phyloP scores from a whole-genome alignment of 2,888 invertebrate species.

The Bhutanitis thaidina region DNA sequence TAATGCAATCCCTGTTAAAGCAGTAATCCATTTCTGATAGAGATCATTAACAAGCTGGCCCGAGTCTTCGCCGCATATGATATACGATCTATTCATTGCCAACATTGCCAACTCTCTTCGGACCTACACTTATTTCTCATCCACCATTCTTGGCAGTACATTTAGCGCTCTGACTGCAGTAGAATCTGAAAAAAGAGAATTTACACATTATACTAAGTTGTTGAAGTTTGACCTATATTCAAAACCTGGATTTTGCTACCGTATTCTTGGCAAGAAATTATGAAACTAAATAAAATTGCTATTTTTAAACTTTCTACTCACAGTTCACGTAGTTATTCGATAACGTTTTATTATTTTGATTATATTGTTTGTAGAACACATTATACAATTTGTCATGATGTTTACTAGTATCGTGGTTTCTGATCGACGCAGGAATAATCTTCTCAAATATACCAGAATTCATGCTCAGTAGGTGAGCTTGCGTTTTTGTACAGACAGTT shows the following conservation, averaged over 20 bases:
- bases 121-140: slow-evolving; percentile 38
- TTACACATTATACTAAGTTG: slow-evolving; percentile 25
- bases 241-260: slow-evolving; percentile 30
- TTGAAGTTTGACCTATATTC: slow-evolving; percentile 46
- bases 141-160: slow-evolving; percentile 46
- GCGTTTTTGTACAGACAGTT: too few relatives aligned
- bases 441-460: too few relatives aligned
- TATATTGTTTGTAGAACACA: too few relatives aligned
- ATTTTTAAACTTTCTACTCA: too few relatives aligned
- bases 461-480: too few relatives aligned
- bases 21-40: slow-evolving; percentile 28
- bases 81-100: slow-evolving; percentile 44
- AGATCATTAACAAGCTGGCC: slow-evolving; percentile 28
- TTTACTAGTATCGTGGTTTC: too few relatives aligned
- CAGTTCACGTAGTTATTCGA: too few relatives aligned
- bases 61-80: slow-evolving; percentile 30
- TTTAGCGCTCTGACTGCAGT: slow-evolving; percentile 35
- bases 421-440: too few relatives aligned
- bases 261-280: slow-evolving; percentile 14
- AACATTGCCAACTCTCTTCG: slow-evolving; percentile 29
- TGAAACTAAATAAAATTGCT: neutral
- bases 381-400: too few relatives aligned
- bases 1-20: slow-evolving; percentile 7
- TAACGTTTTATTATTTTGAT: too few relatives aligned
- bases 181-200: slow-evolving; percentile 31